Percentiles rank a stretch among this genome's conserved stretches.
phyloP scores from a whole-genome alignment of 2,888 invertebrate genomes.

The Pseudeuparius sepicola region DNA sequence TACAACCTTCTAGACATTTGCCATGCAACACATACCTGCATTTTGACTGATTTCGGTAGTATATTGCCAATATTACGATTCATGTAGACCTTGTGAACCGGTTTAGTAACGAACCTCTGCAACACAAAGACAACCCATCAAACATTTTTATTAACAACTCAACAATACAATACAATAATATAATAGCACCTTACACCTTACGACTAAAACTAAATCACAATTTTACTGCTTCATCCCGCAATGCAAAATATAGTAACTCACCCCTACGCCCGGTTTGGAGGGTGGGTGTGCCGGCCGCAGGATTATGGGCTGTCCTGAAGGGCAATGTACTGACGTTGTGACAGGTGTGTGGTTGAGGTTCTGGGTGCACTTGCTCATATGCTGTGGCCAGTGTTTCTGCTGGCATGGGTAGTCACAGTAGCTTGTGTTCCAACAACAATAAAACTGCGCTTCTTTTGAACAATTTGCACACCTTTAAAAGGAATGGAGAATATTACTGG shows the following conservation, averaged over 20 bases:
- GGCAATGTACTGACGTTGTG: slow-evolving; percentile 13
- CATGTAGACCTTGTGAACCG: slow-evolving; percentile 30
- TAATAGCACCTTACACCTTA: slow-evolving; percentile 12
- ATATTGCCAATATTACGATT: slow-evolving; percentile 24
- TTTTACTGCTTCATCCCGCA: slow-evolving; percentile 14
- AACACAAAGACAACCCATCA: slow-evolving; percentile 19
- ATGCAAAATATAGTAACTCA: slow-evolving; percentile 24
- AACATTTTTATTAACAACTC: slow-evolving; percentile 12
- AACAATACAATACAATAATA: slow-evolving; percentile 14
- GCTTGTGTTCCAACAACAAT: slow-evolving; percentile 94
- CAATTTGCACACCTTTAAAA: slow-evolving; percentile 67
- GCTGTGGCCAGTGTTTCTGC: slow-evolving; percentile 73
- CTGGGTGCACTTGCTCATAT: slow-evolving; percentile 54
- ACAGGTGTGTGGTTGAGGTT: slow-evolving; percentile 18
- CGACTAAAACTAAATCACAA: slow-evolving; percentile 15
- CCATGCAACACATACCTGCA: slow-evolving; percentile 23
- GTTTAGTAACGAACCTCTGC: slow-evolving; percentile 31
- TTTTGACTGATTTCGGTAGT: slow-evolving; percentile 25
- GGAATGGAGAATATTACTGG: slow-evolving; percentile 1
- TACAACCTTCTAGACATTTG: no score
- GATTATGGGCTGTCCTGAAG: slow-evolving; percentile 25
- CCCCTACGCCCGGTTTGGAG: slow-evolving; percentile 26
- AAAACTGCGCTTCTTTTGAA: slow-evolving; percentile 78
- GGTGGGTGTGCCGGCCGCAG: slow-evolving; percentile 26
- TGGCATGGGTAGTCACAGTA: slow-evolving; percentile 89